phyloP scores from a whole-genome alignment of 2,797 vertebrate genomes.

The Pogoniulus pusillus region DNA sequence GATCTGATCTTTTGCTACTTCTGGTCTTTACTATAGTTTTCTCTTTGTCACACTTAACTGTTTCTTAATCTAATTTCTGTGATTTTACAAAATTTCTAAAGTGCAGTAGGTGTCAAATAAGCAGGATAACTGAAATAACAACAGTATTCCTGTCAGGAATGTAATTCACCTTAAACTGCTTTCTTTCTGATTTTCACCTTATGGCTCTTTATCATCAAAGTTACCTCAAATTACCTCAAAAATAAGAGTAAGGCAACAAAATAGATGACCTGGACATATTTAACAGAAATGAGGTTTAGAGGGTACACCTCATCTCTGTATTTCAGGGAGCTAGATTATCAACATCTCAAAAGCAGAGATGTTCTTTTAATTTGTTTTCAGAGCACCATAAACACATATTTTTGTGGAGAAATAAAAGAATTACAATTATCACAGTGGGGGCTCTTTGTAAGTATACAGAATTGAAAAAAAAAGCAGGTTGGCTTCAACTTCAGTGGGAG shows the following conservation, averaged over 20 bases:
- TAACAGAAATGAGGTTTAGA: neutral
- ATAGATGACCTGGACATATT: neutral
- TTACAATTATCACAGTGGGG: neutral
- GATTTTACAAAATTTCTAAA: neutral
- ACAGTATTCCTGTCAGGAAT: neutral
- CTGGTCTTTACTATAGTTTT: neutral
- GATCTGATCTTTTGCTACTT: neutral
- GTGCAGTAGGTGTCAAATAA: neutral
- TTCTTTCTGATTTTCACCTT: neutral
- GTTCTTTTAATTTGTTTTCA: neutral
- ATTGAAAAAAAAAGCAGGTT: neutral
- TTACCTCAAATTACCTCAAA: conserved; percentile 10
- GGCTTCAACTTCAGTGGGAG: neutral
- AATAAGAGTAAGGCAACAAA: neutral
- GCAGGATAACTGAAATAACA: neutral
- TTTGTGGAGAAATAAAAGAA: neutral
- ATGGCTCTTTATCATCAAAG: neutral
- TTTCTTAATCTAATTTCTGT: neutral
- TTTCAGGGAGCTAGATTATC: neutral
- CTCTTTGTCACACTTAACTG: neutral
- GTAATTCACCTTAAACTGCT: neutral
- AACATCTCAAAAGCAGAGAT: neutral
- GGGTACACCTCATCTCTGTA: neutral
- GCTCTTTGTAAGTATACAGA: neutral
- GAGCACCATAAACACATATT: neutral